Evolutionary conservation across 1,140 invertebrate species (phyloP).

Genomic region (Wasmannia auropunctata): DNA sequence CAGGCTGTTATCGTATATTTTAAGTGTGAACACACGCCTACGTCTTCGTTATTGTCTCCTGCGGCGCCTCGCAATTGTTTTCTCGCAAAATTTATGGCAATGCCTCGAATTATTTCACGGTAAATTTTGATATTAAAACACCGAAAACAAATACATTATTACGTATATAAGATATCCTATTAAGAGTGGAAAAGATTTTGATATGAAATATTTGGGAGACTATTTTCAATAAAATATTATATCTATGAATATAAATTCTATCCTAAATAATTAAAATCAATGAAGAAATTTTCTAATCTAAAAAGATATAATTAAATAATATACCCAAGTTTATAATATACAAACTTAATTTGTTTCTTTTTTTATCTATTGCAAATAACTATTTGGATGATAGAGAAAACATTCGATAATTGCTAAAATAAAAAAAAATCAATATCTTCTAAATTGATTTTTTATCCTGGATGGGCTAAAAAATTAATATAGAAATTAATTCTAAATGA

Average conservation of each 20-base stretch:
- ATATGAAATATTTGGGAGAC: neutral
- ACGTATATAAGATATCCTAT: neutral
- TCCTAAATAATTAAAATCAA: neutral
- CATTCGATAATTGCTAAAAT: neutral
- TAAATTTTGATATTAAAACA: conserved; percentile 40
- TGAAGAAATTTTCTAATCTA: neutral
- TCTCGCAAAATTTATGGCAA: conserved; percentile 30
- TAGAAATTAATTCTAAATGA: neutral
- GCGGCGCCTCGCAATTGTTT: conserved; percentile 38
- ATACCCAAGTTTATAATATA: neutral
- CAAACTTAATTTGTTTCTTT: neutral
- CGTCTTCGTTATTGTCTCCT: conserved; percentile 31
- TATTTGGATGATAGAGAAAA: neutral
- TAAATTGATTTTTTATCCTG: neutral
- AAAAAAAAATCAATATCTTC: neutral
- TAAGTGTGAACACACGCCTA: conserved; percentile 15
- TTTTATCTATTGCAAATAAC: neutral
- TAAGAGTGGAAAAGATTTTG: neutral
- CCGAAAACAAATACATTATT: neutral
- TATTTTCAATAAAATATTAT: neutral
- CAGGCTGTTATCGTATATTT: conserved; percentile 26
- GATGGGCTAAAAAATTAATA: neutral
- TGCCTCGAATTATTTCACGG: conserved; percentile 10
- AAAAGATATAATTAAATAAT: neutral
- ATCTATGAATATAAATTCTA: neutral